Base-by-base conservation (phyloP, 2,113 vertebrate species). In the Tachysurus fulvidraco region DNA sequence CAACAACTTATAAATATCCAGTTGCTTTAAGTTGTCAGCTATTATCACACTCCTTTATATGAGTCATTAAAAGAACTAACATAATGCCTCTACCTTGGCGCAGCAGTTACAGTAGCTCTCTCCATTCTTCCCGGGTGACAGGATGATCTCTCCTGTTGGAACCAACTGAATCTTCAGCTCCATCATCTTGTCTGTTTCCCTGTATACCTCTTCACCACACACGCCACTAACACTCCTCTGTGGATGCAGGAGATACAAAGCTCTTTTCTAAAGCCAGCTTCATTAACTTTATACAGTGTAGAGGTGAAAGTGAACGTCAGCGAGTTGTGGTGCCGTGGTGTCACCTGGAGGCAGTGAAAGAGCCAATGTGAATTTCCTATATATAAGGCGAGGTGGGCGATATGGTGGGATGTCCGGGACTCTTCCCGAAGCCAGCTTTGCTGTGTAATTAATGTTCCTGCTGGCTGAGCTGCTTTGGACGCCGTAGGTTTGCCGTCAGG, bases 81-180 rank as follows among this genome's bases (percentile, higher is more conserved):
- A 52, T 8, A 62, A 76, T 16, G 57, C 7, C 23, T 88, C 46
- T 84, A 93, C 92, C 90, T 92, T 92, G 78, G 81, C 23, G 69
- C 91, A 93, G 88, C 87, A 52, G 17, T 89, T 86, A 65, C 92
- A 92, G 85, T 64, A 90, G 86, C 84, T 86, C 30, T 93, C 92
- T 28, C 92, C 92, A 88, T 92, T 93, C 57, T 92, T 91, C 83
- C 92, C 91, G 0, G 92, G 92, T 57, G 92, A 3, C 30, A 92
- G 79, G 44, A 93, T 92, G 82, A 93, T 91, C 88, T 93, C 92
- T 73, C 92, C 92, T 3, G 92, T 92, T 30, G 92, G 92, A 52
- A 93, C 81, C 84, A 93, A 77, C 86, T 93, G 91, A 83, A 93
- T 90, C 86, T 85, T 91, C 79, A 93, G 83, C 88, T 92, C 90